These are phyloP conservation scores for Mergus octosetaceus DNA, from an alignment of 2,797 vertebrate genomes.

Conservation along the genomic window DNA sequence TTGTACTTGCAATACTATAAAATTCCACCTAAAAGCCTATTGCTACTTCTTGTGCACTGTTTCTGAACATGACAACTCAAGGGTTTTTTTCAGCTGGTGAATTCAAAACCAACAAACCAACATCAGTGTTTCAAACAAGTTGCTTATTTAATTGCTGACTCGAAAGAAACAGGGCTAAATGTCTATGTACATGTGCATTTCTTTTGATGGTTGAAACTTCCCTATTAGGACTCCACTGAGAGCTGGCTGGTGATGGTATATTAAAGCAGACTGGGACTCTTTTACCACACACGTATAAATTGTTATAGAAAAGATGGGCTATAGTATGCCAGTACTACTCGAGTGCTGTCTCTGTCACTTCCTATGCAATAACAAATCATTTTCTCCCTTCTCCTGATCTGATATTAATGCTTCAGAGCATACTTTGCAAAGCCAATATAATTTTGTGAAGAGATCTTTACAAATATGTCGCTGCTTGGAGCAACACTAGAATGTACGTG, in stretches of 20 bases:
- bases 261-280: not conserved
- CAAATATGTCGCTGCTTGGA: not conserved
- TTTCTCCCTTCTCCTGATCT: not conserved
- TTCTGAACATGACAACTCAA: not conserved
- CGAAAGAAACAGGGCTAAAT: not conserved
- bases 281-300: rapidly evolving
- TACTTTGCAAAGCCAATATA: not conserved
- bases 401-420: not conserved
- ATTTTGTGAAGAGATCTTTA: not conserved
- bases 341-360: not conserved
- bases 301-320: not conserved
- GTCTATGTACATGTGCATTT: rapidly evolving
- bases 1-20: not conserved
- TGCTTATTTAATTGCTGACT: not conserved
- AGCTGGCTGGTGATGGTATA: not conserved
- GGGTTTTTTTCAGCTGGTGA: not conserved
- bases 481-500: not conserved
- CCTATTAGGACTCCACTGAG: not conserved
- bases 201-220: not conserved
- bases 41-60: rapidly evolving
- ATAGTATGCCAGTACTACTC: not conserved
- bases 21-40: not conserved
- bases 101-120: not conserved
- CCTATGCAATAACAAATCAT: not conserved
- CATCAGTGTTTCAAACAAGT: not conserved